Evolutionary conservation across 2,113 vertebrate species (phyloP), one percentile per base, ranked within the genome.

Genomic region (Poeciliopsis turrubarensis): DNA sequence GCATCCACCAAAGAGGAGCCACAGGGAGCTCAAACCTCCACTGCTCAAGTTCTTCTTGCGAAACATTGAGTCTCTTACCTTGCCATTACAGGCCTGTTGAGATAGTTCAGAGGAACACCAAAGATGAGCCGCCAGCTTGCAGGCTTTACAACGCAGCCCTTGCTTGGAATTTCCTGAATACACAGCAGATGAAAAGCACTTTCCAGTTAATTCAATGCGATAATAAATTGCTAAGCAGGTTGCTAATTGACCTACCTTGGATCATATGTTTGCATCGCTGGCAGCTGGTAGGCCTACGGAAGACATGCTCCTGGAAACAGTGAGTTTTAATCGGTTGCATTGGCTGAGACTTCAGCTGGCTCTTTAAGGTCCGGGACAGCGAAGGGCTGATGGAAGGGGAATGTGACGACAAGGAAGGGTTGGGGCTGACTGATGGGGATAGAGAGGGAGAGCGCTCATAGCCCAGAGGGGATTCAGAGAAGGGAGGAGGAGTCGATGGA

Each of bases 81-180:
- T 97, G 81, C 96, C 95, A 0, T 91, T 93, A 79, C 96, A 97
- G 32, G 94, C 94, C 86, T 96, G 95, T 82, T 94, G 95, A 51
- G 96, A 96, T 64, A 96, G 93, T 82, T 96, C 96, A 29, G 96
- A 95, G 0, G 95, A 96, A 84, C 96, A 97, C 96, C 96, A 97
- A 66, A 97, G 94, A 89, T 97, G 96, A 61, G 96, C 93, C 0
- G 95, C 95, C 32, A 95, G 81, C 79, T 97, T 97, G 85, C 96
- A 97, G 2, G 93, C 92, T 91, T 96, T 97, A 88, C 96, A 97
- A 5, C 96, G 96, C 77, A 97, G 82, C 41, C 95, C 96, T 87
- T 97, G 96, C 87, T 96, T 97, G 54, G 96, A 97, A 89, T 96
- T 96, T 66, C 96, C 96, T 97, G 81, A 14, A 84, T 7, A 68